Conservation (phyloP, 1,140 invertebrate genomes). For the Drosophila lacteicornis region DNA sequence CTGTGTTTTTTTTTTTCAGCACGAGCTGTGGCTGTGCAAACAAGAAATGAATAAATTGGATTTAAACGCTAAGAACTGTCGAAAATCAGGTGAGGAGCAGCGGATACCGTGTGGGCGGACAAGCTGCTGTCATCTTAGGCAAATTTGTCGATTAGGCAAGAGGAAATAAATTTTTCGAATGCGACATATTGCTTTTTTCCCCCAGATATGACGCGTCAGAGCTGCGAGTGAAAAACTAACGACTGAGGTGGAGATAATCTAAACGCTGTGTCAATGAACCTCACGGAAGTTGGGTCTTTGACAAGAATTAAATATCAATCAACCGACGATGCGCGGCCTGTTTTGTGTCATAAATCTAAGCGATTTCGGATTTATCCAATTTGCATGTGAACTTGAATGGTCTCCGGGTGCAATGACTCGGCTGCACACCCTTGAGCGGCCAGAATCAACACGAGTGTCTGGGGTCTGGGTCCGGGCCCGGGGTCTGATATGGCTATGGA, state of each 20-base stretch:
- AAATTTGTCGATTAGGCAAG: conserved; percentile 74
- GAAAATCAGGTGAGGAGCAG: conserved; percentile 61
- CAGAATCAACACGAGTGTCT: conserved; percentile 25
- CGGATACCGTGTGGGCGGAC: conserved; percentile 60
- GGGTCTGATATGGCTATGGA: conserved; percentile 26
- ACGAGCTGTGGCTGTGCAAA: conserved; percentile 32
- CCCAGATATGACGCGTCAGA: conserved; percentile 31
- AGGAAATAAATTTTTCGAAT: conserved; percentile 56
- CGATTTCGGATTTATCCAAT: conserved; percentile 69
- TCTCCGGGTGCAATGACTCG: conserved; percentile 64
- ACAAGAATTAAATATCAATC: conserved; percentile 62
- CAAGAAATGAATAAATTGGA: conserved; percentile 64
- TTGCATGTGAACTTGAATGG: conserved; percentile 77
- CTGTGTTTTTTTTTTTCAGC: conserved; percentile 11
- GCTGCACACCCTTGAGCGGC: conserved; percentile 53
- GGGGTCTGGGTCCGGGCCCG: not conserved
- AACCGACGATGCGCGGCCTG: conserved; percentile 49
- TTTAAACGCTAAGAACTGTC: conserved; percentile 60
- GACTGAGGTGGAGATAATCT: conserved; percentile 36
- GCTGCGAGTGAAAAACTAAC: conserved; percentile 36
- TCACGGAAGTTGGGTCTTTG: conserved; percentile 53
- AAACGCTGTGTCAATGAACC: conserved; percentile 68
- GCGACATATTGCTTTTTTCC: conserved; percentile 37
- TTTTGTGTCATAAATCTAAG: conserved; percentile 73
- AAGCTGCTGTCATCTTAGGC: conserved; percentile 65